A percentile compares a stretch with the other conserved stretches of the same genome.
These are phyloP conservation scores for Ichneumon xanthorius DNA, from an alignment of 2,888 invertebrate species.

Conservation along the genomic window DNA sequence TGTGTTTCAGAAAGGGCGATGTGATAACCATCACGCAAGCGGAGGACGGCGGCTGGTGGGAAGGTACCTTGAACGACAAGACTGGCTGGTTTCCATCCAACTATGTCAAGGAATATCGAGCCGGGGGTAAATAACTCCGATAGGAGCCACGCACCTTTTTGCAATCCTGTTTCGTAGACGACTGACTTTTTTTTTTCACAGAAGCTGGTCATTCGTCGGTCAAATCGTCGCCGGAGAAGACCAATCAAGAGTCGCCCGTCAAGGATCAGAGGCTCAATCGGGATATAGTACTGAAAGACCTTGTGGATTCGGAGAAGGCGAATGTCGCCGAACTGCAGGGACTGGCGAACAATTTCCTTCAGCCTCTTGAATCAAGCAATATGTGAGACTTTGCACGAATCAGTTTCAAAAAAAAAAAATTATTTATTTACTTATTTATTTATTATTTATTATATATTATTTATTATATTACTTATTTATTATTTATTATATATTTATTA, in stretches of 20 bases:
- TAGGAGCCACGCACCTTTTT: slow-evolving; percentile 45
- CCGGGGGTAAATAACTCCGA: slow-evolving; percentile 84
- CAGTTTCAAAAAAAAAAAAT: no score
- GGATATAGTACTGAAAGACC: slow-evolving; percentile 94
- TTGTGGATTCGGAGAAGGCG: slow-evolving; percentile 96
- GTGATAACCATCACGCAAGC: slow-evolving; percentile 98
- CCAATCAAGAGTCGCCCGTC: slow-evolving; percentile 82
- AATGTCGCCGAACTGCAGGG: slow-evolving; percentile 96
- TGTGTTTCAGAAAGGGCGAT: slow-evolving; percentile 98
- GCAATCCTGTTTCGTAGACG: slow-evolving; percentile 43
- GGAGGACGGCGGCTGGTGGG: slow-evolving; percentile 99
- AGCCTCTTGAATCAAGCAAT: slow-evolving; percentile 94
- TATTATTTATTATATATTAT: no score
- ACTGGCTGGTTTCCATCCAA: slow-evolving; percentile 99
- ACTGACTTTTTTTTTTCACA: slow-evolving; percentile 73
- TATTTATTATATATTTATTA: no score
- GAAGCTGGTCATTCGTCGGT: slow-evolving; percentile 87
- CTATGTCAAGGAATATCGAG: slow-evolving; percentile 96
- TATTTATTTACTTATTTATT: neutral
- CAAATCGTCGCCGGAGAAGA: slow-evolving; percentile 90
- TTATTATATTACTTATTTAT: no score
- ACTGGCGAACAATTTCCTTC: slow-evolving; percentile 93
- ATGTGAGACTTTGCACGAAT: slow-evolving; percentile 87
- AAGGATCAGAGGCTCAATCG: slow-evolving; percentile 90
- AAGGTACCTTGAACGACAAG: slow-evolving; percentile 97